Evolutionary conservation across 2,113 vertebrate species (phyloP).

Genomic region (Clarias gariepinus): DNA sequence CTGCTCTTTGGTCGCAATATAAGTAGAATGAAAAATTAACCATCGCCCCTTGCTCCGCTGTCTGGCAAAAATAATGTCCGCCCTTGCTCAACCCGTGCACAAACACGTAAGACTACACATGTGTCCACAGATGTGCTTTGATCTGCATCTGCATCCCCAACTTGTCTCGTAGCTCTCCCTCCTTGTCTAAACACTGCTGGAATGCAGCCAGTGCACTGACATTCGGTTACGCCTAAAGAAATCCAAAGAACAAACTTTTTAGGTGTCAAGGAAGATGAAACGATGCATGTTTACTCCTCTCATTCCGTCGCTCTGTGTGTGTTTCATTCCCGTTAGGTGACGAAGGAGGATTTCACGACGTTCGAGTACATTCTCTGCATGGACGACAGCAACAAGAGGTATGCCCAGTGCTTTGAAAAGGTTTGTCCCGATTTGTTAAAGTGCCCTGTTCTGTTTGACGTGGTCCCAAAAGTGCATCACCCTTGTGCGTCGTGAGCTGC

Average conservation of each 20-base stretch:
- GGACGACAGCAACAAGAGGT: slow-evolving; percentile 97
- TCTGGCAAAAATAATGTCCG: slow-evolving; percentile 31
- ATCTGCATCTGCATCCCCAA: slow-evolving; percentile 33
- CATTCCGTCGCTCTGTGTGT: background rate
- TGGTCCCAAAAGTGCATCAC: background rate
- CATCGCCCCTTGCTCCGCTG: background rate
- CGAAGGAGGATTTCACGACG: slow-evolving; percentile 86
- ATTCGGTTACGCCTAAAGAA: background rate
- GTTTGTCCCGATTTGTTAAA: background rate
- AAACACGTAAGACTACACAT: slow-evolving; percentile 12
- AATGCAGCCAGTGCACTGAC: background rate
- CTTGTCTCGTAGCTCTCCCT: background rate
- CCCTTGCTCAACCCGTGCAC: slow-evolving; percentile 44
- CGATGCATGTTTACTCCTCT: slow-evolving; percentile 4
- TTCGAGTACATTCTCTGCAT: slow-evolving; percentile 95
- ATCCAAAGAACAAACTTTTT: background rate
- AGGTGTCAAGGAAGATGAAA: slow-evolving; percentile 8
- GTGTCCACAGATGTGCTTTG: slow-evolving; percentile 54
- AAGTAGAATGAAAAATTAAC: background rate
- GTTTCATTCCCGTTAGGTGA: slow-evolving; percentile 74
- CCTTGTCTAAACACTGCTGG: slow-evolving; percentile 22
- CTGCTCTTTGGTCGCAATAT: background rate
- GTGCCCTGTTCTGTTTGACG: background rate
- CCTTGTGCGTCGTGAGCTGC: background rate
- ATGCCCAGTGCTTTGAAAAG: background rate